phyloP scores from a whole-genome alignment of 2,113 vertebrate genomes.

The Chlamydotis undulata region DNA sequence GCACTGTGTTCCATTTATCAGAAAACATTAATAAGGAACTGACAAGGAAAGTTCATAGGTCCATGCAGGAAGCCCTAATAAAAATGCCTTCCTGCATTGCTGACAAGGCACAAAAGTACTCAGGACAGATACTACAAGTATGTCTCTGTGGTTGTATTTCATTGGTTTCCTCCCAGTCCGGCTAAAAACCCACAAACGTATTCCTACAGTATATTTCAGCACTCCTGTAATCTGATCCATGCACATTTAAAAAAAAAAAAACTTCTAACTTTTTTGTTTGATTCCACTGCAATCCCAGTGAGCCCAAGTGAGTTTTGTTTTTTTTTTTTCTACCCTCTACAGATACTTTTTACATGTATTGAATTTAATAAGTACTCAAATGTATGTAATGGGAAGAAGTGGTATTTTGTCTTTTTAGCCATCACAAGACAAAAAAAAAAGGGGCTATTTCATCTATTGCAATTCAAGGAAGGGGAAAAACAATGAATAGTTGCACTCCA shows the following conservation, averaged over 20 bases:
- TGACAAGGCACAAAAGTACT: neutral
- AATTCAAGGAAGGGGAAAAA: neutral
- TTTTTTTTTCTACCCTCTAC: neutral
- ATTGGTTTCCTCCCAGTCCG: neutral
- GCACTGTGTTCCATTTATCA: neutral
- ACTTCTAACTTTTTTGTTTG: neutral
- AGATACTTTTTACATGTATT: neutral
- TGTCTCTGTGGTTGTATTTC: neutral
- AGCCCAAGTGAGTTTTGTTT: neutral
- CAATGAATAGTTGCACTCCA: neutral
- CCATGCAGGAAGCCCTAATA: neutral
- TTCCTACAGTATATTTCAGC: constrained; percentile 10
- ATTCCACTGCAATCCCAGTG: neutral
- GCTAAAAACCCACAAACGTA: constrained; percentile 23
- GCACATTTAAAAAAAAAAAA: neutral
- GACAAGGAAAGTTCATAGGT: constrained; percentile 1
- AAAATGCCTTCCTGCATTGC: neutral
- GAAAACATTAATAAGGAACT: neutral
- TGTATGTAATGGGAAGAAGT: neutral
- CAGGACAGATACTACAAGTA: neutral
- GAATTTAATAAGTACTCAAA: neutral
- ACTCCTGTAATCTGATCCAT: neutral
- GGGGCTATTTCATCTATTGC: neutral
- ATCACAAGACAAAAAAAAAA: neutral
- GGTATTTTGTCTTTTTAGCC: neutral